Evolutionary conservation across 2,888 invertebrate genomes (phyloP), one percentile per base, ranked within the genome.

Genomic region (Therioaphis trifolii): DNA sequence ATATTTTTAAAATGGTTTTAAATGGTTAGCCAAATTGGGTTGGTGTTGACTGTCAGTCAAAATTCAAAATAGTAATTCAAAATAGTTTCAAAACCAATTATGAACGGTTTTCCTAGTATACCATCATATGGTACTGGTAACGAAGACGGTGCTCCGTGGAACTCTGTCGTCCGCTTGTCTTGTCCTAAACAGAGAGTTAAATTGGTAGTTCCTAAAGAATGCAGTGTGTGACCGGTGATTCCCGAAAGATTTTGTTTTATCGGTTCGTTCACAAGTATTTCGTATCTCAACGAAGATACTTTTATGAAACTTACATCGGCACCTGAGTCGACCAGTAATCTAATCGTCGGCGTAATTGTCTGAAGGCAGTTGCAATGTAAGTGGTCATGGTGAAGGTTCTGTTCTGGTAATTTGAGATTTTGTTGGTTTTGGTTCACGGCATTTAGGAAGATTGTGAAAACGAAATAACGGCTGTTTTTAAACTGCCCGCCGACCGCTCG

Each of bases 331-430:
- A 68, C 40, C n/a, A 68, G 21, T 40, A 68, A 40, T 18, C 18
- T 68, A 68, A 68, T 68, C 40, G 66, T 66, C n/a, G 66, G 66
- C 35, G 49, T 66, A 66, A 66, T 40, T 66, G 66, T 66, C 40
- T 68, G 68, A 15, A 12, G 15, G 2, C 27, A 46, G 7, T 46
- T 5, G 29, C 69, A 71, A 46, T 18, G 46, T 46, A 46, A 71
- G 18, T 71, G 46, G 43, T 68, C 43, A 21, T 68, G 21, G 21
- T n/a, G 21, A 21, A 66, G 66, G 66, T 66, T 66, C 66, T 66
- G 66, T n/a, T 63, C 66, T 3, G 14, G 66, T 2, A n/a, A 40
- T n/a, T 40, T 21, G 11, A 43, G 43, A 21, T 40, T 68, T 21
- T 68, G 40, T 21, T 68, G 14, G 11, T 7, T 68, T 43, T 21